These are phyloP conservation scores for Melanotaenia trifasciata DNA, from an alignment of 2,797 vertebrate species.

Conservation along the genomic window DNA sequence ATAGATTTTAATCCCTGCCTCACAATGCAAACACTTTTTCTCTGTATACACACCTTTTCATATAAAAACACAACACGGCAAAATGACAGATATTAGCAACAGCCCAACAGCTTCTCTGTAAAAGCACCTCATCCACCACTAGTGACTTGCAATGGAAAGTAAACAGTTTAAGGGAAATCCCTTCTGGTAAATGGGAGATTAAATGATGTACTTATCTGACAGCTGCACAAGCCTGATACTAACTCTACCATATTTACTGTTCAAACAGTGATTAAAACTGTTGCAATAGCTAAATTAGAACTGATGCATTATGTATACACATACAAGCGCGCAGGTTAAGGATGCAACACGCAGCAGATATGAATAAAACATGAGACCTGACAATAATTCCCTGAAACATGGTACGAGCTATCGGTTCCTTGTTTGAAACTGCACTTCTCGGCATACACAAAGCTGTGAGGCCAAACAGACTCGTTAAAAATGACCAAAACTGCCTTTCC, in stretches of 20 bases:
- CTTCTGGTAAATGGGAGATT: conserved; percentile 68
- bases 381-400: too few species aligned
- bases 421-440: too few species aligned
- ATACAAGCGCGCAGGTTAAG: background rate
- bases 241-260: background rate
- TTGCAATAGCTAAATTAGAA: background rate
- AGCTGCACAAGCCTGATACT: background rate
- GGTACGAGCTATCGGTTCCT: too few species aligned
- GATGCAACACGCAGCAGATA: background rate
- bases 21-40: background rate
- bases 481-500: too few species aligned
- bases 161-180: background rate
- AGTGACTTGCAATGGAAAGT: background rate
- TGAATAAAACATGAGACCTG: background rate
- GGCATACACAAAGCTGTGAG: too few species aligned
- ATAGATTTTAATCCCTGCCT: background rate
- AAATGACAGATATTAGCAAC: background rate
- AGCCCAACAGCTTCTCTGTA: background rate
- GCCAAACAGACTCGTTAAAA: too few species aligned
- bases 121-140: background rate
- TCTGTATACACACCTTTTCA: background rate
- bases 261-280: background rate
- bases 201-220: background rate
- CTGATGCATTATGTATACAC: background rate
- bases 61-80: background rate